phyloP scores from a whole-genome alignment of 1,140 invertebrate species.

The Macrobrachium rosenbergii region DNA sequence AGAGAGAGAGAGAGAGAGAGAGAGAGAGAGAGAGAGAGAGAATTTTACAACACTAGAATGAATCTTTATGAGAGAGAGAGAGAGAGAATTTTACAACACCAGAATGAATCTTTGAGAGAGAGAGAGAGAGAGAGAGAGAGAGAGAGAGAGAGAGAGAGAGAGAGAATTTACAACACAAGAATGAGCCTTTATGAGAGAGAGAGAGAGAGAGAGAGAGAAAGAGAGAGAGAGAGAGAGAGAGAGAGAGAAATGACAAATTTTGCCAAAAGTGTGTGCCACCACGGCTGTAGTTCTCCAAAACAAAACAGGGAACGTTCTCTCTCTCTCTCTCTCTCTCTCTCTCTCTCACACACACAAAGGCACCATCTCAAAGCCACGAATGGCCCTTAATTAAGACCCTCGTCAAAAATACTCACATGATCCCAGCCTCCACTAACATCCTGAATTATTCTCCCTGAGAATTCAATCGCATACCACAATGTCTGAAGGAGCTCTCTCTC shows the following conservation, averaged over 20 bases:
- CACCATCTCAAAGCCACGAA: not conserved
- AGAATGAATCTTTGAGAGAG: no score
- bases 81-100: not conserved
- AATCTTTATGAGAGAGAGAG: no score
- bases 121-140: not conserved
- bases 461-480: no score
- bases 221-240: not conserved
- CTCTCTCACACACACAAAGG: not conserved
- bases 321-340: conserved; percentile 3
- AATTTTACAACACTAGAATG: not conserved
- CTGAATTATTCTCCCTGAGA: no score
- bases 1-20: not conserved
- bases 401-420: not conserved
- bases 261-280: no score
- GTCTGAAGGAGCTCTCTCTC: not conserved
- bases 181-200: not conserved
- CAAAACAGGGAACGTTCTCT: not conserved
- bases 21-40: conserved; percentile 15
- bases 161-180: not conserved
- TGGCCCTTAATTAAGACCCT: not conserved
- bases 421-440: no score
- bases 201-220: conserved; percentile 3
- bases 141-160: conserved; percentile 10
- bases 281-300: no score
- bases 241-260: not conserved